phyloP scores from a whole-genome alignment of 2,113 vertebrate genomes.

The Noctilio leporinus region DNA sequence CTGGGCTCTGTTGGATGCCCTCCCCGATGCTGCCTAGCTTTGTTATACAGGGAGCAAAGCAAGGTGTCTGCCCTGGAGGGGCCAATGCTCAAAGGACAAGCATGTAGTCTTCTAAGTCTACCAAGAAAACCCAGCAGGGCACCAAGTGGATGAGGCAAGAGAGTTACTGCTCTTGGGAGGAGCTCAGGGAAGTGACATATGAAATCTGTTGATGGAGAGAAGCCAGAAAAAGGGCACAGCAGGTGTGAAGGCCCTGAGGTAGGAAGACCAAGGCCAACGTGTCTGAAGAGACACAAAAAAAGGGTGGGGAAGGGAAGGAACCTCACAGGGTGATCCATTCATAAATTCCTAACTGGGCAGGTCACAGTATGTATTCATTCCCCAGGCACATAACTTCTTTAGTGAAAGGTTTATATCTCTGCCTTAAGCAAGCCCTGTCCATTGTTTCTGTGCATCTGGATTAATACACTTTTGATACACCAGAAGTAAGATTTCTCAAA shows the following conservation, averaged over 20 bases:
- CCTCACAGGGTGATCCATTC: not conserved
- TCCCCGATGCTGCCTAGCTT: not conserved
- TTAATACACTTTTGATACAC: no score
- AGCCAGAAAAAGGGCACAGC: not conserved
- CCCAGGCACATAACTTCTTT: not conserved
- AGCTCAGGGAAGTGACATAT: not conserved
- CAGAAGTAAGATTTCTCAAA: not conserved
- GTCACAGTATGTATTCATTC: not conserved
- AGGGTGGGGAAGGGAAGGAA: no score
- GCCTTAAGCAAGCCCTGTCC: not conserved
- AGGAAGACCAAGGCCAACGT: not conserved
- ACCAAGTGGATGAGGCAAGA: fast-evolving
- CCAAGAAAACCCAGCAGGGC: not conserved
- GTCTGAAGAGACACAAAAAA: not conserved
- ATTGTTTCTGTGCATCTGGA: no score
- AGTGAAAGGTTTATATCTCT: not conserved
- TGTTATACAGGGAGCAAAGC: not conserved
- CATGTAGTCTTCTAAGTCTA: not conserved
- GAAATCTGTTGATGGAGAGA: not conserved
- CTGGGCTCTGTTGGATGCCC: not conserved
- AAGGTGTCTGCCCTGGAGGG: not conserved
- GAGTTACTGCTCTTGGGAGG: not conserved
- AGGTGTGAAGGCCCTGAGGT: not conserved
- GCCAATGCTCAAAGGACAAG: no score
- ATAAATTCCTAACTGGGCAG: not conserved